phyloP scores from a whole-genome alignment of 2,113 vertebrate species.

The Callopanchax toddi region DNA sequence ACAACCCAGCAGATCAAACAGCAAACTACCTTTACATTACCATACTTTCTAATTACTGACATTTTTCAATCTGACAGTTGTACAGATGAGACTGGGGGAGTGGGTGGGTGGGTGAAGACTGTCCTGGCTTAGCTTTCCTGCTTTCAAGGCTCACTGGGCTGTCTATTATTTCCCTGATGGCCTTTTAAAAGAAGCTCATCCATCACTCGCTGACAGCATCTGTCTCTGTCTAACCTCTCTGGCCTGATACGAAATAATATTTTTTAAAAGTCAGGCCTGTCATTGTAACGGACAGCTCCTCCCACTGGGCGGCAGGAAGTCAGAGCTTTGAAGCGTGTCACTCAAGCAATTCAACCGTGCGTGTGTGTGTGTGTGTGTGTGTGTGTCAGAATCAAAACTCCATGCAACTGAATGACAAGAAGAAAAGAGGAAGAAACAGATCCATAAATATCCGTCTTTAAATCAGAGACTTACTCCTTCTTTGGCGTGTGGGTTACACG shows the following conservation, averaged over 20 bases:
- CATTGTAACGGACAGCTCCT: constrained; percentile 68
- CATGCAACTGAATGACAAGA: constrained; percentile 7
- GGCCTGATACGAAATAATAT: constrained; percentile 67
- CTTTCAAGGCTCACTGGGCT: constrained; percentile 47
- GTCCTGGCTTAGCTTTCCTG: constrained; percentile 32
- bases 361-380: neutral
- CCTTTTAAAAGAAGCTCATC: constrained; percentile 65
- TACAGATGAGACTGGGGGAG: constrained; percentile 36
- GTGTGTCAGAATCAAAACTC: constrained; percentile 21
- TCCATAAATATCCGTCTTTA: neutral
- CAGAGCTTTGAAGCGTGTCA: constrained; percentile 55
- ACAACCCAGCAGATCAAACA: constrained; percentile 38
- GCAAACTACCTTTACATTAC: constrained; percentile 47
- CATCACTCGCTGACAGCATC: constrained; percentile 67
- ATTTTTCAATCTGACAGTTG: constrained; percentile 64
- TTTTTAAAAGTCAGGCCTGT: constrained; percentile 60
- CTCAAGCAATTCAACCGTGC: constrained; percentile 24
- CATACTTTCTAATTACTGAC: constrained; percentile 51
- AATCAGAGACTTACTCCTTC: constrained; percentile 19
- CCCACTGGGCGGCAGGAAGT: constrained; percentile 51
- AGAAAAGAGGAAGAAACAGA: neutral
- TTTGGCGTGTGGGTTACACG: constrained; percentile 25
- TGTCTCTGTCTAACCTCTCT: constrained; percentile 64
- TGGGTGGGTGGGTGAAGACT: constrained; percentile 29
- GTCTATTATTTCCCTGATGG: constrained; percentile 63